Conservation (phyloP, 1,140 invertebrate species). For the Odontomachus brunneus region DNA sequence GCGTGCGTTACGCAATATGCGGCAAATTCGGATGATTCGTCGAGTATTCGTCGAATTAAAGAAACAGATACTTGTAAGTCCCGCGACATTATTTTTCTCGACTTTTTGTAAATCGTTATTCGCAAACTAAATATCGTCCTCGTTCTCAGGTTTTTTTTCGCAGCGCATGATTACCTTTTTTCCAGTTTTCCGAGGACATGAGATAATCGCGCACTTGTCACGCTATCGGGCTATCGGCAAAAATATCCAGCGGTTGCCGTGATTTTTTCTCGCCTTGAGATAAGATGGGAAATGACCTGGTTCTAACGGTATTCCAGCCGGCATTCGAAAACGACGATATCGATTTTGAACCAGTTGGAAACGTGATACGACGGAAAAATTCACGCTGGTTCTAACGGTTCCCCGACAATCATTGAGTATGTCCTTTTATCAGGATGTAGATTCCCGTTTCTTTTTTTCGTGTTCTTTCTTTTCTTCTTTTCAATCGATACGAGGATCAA, state of each 20-base stretch:
- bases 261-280: slow-evolving; percentile 3
- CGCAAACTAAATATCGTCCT: no score
- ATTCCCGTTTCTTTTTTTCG: no score
- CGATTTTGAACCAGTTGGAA: slow-evolving; percentile 37
- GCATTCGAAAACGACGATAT: slow-evolving; percentile 15
- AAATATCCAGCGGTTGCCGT: not conserved
- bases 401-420: not conserved
- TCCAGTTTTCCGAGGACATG: not conserved
- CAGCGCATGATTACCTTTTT: not conserved
- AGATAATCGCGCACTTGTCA: slow-evolving; percentile 11
- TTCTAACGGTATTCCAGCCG: slow-evolving; percentile 11
- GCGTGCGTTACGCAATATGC: not conserved
- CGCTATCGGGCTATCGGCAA: slow-evolving; percentile 1
- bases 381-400: not conserved
- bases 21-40: not conserved
- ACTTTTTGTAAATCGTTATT: no score
- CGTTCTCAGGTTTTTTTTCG: not conserved
- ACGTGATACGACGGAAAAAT: not conserved
- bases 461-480: no score
- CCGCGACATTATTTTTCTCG: no score
- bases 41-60: no score
- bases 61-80: no score
- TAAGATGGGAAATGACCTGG: slow-evolving; percentile 31
- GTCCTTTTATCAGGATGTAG: no score
- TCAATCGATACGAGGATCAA: no score